phyloP scores from a whole-genome alignment of 2,888 invertebrate species.

The Eupithecia exiguata region DNA sequence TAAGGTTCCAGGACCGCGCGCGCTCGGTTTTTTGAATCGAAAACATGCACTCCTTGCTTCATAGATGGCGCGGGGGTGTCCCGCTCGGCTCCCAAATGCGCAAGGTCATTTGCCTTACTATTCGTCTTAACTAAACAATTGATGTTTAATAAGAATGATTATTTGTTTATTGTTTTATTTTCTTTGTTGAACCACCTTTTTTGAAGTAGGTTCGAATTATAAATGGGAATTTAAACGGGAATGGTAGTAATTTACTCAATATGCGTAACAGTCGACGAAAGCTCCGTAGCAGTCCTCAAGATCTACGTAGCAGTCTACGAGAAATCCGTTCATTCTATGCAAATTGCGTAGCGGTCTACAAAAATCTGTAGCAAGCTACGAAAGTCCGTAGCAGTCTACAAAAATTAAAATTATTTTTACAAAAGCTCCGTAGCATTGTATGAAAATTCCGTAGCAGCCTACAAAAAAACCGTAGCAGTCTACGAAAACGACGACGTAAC shows the following conservation, averaged over 20 bases:
- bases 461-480: not conserved
- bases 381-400: not conserved
- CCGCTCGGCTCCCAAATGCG: too few relatives aligned
- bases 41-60: too few relatives aligned
- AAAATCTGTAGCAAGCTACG: not conserved
- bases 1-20: too few relatives aligned
- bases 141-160: not conserved
- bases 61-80: too few relatives aligned
- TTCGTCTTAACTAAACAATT: too few relatives aligned
- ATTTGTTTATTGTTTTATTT: not conserved
- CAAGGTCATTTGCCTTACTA: too few relatives aligned
- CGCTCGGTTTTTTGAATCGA: too few relatives aligned
- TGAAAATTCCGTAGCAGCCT: not conserved
- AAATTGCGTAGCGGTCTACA: not conserved
- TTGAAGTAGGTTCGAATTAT: not conserved
- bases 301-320: too few relatives aligned
- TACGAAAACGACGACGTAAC: conserved; percentile 1
- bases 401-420: not conserved
- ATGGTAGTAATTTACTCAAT: too few relatives aligned
- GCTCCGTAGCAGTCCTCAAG: not conserved
- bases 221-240: not conserved
- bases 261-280: not conserved
- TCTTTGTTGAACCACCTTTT: not conserved
- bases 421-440: not conserved
- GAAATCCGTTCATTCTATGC: not conserved